Evolutionary conservation across 30 jellyfish, hydroid and myxozoan genomes (phyloP), one percentile per base, ranked within the genome.

Genomic region (Turritopsis rubra): DNA sequence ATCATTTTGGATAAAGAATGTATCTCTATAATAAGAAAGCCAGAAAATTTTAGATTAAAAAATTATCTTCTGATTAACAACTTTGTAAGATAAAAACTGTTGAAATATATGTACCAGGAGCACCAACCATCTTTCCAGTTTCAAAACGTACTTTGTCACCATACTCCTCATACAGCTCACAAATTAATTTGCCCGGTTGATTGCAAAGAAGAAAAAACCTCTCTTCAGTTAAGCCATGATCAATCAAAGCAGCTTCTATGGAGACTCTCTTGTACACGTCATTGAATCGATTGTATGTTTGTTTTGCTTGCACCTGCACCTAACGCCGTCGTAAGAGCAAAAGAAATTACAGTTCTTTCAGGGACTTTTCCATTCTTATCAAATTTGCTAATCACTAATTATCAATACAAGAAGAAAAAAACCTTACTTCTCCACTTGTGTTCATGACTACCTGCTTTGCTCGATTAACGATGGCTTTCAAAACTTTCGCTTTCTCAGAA

Each of bases 91-190:
- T 54, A n/a, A 72, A 72, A 74, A 68, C 8, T 16, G 8, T 23
- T 68, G 31, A 5, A 21, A 7, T 9, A 21, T 18, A 13, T 0
- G 28, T 88, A 92, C 98, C 82, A 83, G 96, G 98, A 22, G 85
- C 91, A 16, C 96, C 98, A 65, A 75, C 86, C 20, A 88, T 88
- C 53, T 84, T 85, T 53, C 98, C 98, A 75, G 88, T 83, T 17
- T 83, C 90, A 53, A 92, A 79, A 53, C 82, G 89, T 0, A 86
- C 98, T 53, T 71, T 88, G 83, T 86, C 85, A 25, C 98, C 98
- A 82, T 53, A 92, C 71, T 88, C 93, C 65, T 92, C 96, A 83
- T 92, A 92, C 52, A 92, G 89, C 52, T 81, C 83, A 65, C 85
- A 83, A 52, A 92, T 88, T 71, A 92, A 53, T 7, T 89, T 73